phyloP scores from a whole-genome alignment of 2,888 invertebrate genomes.

The Cenopis cana region DNA sequence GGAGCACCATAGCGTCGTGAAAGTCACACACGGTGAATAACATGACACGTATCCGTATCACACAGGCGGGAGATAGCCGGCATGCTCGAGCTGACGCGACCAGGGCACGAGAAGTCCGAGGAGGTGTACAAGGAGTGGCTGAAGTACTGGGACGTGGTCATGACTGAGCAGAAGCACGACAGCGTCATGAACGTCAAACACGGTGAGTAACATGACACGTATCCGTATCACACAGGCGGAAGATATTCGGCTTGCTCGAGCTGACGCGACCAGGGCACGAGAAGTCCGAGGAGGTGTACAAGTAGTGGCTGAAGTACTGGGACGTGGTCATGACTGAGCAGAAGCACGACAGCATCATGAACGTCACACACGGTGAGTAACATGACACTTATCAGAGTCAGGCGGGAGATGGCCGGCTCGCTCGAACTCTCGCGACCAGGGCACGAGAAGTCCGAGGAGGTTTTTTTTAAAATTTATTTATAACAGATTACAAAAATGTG shows the following conservation, averaged over 20 bases:
- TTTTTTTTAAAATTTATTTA: too few species aligned
- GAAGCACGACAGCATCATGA: conserved; percentile 61
- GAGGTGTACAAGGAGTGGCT: conserved; percentile 72
- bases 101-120: conserved; percentile 71
- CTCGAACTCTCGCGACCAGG: conserved; percentile 58
- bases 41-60: neutral
- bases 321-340: conserved; percentile 53
- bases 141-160: conserved; percentile 63
- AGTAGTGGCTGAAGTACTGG: conserved; percentile 72
- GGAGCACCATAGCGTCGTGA: conserved; percentile 61
- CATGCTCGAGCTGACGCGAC: conserved; percentile 51
- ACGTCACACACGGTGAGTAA: conserved; percentile 64
- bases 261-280: conserved; percentile 63
- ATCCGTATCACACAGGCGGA: too few species aligned
- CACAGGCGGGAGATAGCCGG: too few species aligned
- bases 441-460: conserved; percentile 67
- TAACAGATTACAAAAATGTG: too few species aligned
- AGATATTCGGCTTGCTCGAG: conserved; percentile 37
- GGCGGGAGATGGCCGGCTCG: too few species aligned
- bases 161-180: conserved; percentile 53
- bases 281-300: conserved; percentile 66
- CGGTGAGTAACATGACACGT: conserved; percentile 55
- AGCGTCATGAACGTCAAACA: conserved; percentile 65
- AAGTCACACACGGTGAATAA: conserved; percentile 64
- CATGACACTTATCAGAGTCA: neutral